Evolutionary conservation across 2,888 invertebrate genomes (phyloP).

Genomic region (Cephalotes varians): DNA sequence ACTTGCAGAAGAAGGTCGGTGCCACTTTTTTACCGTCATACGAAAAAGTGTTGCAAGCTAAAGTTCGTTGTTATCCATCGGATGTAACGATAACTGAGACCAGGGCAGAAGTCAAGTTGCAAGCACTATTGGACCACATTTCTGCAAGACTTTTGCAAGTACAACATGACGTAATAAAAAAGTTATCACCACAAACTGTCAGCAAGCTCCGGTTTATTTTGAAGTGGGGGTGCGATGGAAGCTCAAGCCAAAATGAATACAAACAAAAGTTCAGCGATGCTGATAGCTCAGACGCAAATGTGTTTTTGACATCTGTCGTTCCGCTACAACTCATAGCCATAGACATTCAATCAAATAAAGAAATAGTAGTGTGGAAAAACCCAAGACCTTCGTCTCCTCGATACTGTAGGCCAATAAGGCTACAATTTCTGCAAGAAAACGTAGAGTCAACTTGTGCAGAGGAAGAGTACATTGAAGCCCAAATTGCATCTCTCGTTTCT

Average conservation of each 20-base stretch:
- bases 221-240: slow-evolving; percentile 22
- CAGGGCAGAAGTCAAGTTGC: neutral
- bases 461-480: slow-evolving; percentile 24
- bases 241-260: neutral
- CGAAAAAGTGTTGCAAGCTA: neutral
- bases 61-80: neutral
- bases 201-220: neutral
- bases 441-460: neutral
- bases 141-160: neutral
- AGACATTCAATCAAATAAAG: neutral
- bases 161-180: neutral
- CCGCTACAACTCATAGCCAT: neutral
- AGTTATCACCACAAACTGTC: neutral
- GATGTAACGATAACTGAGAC: neutral
- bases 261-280: neutral
- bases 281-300: neutral
- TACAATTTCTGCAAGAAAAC: slow-evolving; percentile 35
- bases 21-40: neutral
- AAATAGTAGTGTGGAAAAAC: neutral
- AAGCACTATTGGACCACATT: neutral
- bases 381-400: slow-evolving; percentile 12
- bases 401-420: slow-evolving; percentile 38
- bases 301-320: slow-evolving; percentile 9
- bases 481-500: slow-evolving; percentile 54
- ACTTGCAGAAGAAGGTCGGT: neutral